Base-by-base conservation (phyloP, 2,888 invertebrate genomes). In the Epinotia ramella region DNA sequence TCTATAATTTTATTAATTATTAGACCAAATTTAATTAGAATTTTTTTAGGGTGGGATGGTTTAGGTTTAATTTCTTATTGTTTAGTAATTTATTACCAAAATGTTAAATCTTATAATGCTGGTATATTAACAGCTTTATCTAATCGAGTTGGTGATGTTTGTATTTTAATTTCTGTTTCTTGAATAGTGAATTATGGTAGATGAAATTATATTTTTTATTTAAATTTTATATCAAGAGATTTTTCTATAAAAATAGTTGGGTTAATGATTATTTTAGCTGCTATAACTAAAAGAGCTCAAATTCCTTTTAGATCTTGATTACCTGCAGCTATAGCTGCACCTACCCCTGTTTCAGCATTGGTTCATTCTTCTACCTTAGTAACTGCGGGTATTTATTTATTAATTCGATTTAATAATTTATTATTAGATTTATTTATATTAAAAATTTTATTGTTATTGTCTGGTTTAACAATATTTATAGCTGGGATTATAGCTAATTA, bases 291-390 rank as follows among this genome's bases (percentile, higher is more conserved):
- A 90, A 97, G 97, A 81, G 97, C 97, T 85, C 97, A 97, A 89
- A 96, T 97, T 95, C 97, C 97, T 65, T 97, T 97, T 96, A 96
- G 96, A 78, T 95, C 96, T 64, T 97, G 97, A 82, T 89, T 97
- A 67, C 97, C 97, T 0, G 96, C 96, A 0, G 97, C 97, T 62
- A 97, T 97, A 89, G 96, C 96, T 0, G 97, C 97, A 63, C 97
- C 97, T 53, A 97, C 97, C 0, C 97, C 97, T 12, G 96, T 97
- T 73, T 96, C 96, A n/a, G 95, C 96, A 77, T 95, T 97, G 91
- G 97, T 88, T 62, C 97, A 97, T 95, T 97, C 97, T 79, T 97
- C 97, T 5, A 97, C 97, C 79, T 95, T 97, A 87, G 97, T 97
- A 0, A 97, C 97, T 13, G 97, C 97, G 0, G 97, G 97, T 0